Evolutionary conservation across 2,113 vertebrate genomes (phyloP).

Genomic region (Bubo scandiacus): DNA sequence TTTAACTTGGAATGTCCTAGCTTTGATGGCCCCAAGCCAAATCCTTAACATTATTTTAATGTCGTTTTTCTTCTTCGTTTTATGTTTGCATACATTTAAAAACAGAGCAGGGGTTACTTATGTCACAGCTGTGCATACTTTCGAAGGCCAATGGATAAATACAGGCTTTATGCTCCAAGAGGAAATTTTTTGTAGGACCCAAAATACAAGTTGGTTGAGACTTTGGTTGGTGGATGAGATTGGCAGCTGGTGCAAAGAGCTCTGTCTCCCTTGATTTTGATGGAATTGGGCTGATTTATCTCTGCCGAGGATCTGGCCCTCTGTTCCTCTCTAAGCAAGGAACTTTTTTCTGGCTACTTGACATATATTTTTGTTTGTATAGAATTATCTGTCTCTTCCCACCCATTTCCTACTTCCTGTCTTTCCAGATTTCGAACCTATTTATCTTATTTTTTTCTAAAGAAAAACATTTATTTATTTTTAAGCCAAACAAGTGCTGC

Average conservation of each 20-base stretch:
- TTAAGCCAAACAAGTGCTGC: neutral
- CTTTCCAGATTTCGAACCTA: neutral
- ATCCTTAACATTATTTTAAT: slow-evolving; percentile 69
- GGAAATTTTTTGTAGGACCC: slow-evolving; percentile 21
- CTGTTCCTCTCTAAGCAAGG: neutral
- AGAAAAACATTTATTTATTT: neutral
- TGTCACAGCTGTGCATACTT: slow-evolving; percentile 71
- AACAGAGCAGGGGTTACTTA: slow-evolving; percentile 64
- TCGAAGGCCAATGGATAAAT: slow-evolving; percentile 56
- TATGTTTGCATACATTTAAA: slow-evolving; percentile 67
- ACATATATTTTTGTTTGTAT: slow-evolving; percentile 41
- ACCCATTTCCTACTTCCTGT: neutral
- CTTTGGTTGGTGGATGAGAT: slow-evolving; percentile 13
- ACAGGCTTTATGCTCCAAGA: slow-evolving; percentile 56
- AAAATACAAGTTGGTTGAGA: slow-evolving; percentile 18
- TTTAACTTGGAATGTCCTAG: slow-evolving; percentile 66
- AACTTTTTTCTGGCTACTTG: slow-evolving; percentile 1
- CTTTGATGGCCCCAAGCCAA: slow-evolving; percentile 55
- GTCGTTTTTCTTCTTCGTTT: slow-evolving; percentile 64
- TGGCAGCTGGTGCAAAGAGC: neutral
- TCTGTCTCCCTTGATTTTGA: neutral
- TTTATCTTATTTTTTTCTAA: neutral
- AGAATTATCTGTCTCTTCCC: slow-evolving; percentile 40
- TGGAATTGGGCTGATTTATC: neutral
- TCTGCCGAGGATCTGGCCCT: neutral